phyloP scores from a whole-genome alignment of 2,888 invertebrate genomes.

The Eupithecia subumbrata region DNA sequence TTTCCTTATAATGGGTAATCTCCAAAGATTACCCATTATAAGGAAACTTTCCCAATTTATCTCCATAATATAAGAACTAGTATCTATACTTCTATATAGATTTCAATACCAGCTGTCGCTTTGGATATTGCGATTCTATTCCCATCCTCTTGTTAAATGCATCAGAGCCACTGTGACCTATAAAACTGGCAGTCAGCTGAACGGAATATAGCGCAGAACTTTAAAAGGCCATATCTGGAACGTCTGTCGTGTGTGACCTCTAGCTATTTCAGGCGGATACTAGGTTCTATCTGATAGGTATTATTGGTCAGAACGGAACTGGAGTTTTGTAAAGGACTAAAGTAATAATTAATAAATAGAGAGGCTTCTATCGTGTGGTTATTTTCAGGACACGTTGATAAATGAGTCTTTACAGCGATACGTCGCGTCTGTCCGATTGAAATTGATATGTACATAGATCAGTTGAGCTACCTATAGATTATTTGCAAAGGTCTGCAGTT shows the following conservation, averaged over 20 bases:
- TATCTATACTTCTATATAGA: background rate
- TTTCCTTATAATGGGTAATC: no score
- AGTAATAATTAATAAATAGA: background rate
- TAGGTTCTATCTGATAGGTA: background rate
- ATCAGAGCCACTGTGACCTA: slow-evolving; percentile 28
- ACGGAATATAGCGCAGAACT: slow-evolving; percentile 27
- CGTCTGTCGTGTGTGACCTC: slow-evolving; percentile 47
- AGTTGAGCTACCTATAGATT: no score
- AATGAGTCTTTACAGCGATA: no score
- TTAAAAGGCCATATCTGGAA: slow-evolving; percentile 47
- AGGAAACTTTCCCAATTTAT: no score
- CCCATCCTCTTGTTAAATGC: slow-evolving; percentile 19
- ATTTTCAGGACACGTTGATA: background rate
- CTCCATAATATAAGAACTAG: background rate
- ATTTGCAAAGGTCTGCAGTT: no score
- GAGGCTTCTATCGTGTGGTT: background rate
- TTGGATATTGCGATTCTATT: slow-evolving; percentile 8
- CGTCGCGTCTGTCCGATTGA: no score
- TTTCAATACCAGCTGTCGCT: background rate
- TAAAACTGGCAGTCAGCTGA: slow-evolving; percentile 27
- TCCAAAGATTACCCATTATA: no score
- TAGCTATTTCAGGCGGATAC: slow-evolving; percentile 24
- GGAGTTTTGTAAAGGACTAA: background rate
- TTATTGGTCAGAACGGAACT: background rate
- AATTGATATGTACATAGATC: no score